These are phyloP conservation scores for Tinea trinotella DNA, from an alignment of 2,888 invertebrate species.

Conservation along the genomic window DNA sequence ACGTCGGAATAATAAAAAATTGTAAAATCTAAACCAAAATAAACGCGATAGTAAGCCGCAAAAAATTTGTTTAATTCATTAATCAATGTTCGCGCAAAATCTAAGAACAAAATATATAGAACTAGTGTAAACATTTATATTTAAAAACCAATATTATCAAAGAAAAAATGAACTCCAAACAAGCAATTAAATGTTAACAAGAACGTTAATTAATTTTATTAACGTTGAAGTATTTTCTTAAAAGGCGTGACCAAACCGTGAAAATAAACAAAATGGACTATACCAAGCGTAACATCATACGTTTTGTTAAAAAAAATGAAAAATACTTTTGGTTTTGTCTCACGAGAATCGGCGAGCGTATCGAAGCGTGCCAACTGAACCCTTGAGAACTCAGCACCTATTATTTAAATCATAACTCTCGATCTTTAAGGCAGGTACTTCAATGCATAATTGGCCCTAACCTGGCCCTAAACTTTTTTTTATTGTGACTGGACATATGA, in stretches of 20 bases:
- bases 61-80: too few species aligned
- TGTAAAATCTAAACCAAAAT: too few species aligned
- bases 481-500: too few species aligned
- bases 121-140: not conserved
- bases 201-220: not conserved
- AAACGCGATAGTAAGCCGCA: too few species aligned
- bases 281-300: not conserved
- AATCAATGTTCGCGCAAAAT: too few species aligned
- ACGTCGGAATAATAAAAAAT: too few species aligned
- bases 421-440: not conserved
- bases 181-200: not conserved
- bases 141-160: not conserved
- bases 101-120: not conserved
- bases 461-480: too few species aligned
- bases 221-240: not conserved
- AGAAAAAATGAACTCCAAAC: not conserved
- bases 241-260: not conserved
- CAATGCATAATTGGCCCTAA: too few species aligned
- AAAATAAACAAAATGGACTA: slow-evolving; percentile 4
- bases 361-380: slow-evolving; percentile 16
- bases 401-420: slow-evolving; percentile 16
- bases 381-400: slow-evolving; percentile 17
- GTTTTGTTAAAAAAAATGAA: slow-evolving; percentile 5
- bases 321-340: not conserved
- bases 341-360: slow-evolving; percentile 17